Evolutionary conservation across 2,888 invertebrate species (phyloP), one percentile per base, ranked within the genome.

Genomic region (Eristalinus aeneus): DNA sequence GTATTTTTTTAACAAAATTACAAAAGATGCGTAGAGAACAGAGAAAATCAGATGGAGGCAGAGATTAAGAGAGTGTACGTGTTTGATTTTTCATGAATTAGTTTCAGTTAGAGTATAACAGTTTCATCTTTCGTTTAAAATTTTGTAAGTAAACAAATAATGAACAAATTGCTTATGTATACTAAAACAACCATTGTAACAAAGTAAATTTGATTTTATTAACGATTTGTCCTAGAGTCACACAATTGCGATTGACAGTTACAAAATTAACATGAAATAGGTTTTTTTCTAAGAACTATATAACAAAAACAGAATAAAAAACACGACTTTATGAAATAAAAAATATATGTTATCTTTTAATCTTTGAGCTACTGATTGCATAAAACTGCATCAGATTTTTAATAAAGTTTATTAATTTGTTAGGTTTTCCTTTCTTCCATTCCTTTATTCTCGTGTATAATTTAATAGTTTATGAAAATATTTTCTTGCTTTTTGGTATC

Each of bases 321-420:
- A 20, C 5, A 60, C 11, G 39, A n/a, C 61, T 64, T 39, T 65
- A 46, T 39, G 36, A 80, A 61, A 46, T 23, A 64, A 63, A 36
- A 74, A 27, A 73, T 63, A 61, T 54, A 73, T 46, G 8, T n/a
- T 63, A 71, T 69, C 20, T 31, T 32, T 64, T 22, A 85, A 76
- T 77, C 60, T 83, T 87, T 87, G 83, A 87, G 83, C 87, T 79
- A 87, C 87, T 87, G 87, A 83, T 83, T 78, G 87, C 87, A 87
- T 87, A 87, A 87, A 87, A 87, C 87, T 87, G 87, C 87, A 87
- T 83, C 87, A 87, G 87, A 87, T 83, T 87, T 87, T 83, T 83
- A 83, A 87, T 87, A 74, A 69, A 36, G 39, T 68, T 74, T 60
- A 16, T 69, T 67, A 58, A 1, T 65, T 22, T 74, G 12, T 32